A percentile compares a stretch with the other conserved stretches of the same genome.
Conservation (phyloP, 2,888 invertebrate species). For the Ommatoiulus sabulosus region DNA sequence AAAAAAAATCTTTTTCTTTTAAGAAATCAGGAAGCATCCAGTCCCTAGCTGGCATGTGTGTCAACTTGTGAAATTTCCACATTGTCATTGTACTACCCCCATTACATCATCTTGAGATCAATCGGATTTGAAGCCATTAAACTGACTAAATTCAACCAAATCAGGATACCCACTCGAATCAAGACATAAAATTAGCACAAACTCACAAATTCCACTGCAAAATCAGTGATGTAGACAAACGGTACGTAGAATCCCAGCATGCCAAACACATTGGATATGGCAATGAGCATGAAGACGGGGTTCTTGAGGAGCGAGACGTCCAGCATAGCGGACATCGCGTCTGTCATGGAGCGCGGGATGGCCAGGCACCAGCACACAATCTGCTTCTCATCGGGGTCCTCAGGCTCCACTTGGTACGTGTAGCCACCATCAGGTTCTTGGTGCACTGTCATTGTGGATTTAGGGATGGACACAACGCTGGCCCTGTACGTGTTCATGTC, state of each 20-base stretch:
- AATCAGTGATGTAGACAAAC: conserved; percentile 92
- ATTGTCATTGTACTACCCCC: too few relatives aligned
- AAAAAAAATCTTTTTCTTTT: too few relatives aligned
- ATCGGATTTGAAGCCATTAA: too few relatives aligned
- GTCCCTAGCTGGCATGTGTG: too few relatives aligned
- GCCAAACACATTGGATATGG: conserved; percentile 94
- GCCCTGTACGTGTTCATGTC: conserved; percentile 90
- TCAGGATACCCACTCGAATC: too few relatives aligned
- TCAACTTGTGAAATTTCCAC: too few relatives aligned
- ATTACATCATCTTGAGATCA: too few relatives aligned
- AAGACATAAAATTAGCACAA: too few relatives aligned
- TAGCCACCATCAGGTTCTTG: conserved; percentile 55
- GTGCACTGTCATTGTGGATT: conserved; percentile 64
- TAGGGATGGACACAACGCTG: conserved; percentile 88
- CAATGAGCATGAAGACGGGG: conserved; percentile 91
- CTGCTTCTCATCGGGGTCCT: conserved; percentile 60
- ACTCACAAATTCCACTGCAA: conserved; percentile 77
- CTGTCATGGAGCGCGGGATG: conserved; percentile 67
- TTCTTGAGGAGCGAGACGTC: conserved; percentile 89
- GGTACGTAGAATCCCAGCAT: conserved; percentile 98
- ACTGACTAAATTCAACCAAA: too few relatives aligned
- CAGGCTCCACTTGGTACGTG: conserved; percentile 56
- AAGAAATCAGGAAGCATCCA: too few relatives aligned
- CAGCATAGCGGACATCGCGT: conserved; percentile 83
- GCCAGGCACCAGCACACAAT: conserved; percentile 62